Evolutionary conservation across 92 coral and sea anemone species (phyloP).

Genomic region (Epizoanthus ramosus): DNA sequence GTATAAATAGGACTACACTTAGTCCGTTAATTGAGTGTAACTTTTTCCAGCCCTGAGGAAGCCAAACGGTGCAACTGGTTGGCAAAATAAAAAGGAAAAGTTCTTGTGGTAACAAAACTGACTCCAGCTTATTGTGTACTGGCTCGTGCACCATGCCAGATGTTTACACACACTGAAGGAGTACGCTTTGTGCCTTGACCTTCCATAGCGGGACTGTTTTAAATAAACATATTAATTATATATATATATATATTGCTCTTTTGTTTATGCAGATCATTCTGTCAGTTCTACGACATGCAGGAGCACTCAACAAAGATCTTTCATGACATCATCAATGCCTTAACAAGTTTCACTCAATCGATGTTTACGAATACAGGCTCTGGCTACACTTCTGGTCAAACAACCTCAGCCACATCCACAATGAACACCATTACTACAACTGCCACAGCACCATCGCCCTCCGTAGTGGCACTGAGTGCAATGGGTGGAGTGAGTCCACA

Average conservation of each 20-base stretch:
- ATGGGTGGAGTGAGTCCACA: conserved; percentile 96
- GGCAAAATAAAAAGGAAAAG: too few species aligned
- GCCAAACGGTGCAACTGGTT: too few species aligned
- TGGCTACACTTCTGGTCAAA: conserved; percentile 70
- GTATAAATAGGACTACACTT: too few species aligned
- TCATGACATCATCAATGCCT: conserved; percentile 94
- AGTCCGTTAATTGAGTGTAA: too few species aligned
- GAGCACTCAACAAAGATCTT: conserved; percentile 97
- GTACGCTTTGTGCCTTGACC: too few species aligned
- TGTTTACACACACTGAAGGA: too few species aligned
- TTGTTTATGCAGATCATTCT: conserved; percentile 72
- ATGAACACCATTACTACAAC: conserved; percentile 78
- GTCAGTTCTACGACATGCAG: conserved; percentile 98
- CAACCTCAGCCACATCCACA: conserved; percentile 56
- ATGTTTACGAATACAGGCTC: conserved; percentile 71
- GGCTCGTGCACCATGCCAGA: too few species aligned
- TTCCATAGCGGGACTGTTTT: too few species aligned
- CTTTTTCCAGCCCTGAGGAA: too few species aligned
- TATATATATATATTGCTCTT: not conserved
- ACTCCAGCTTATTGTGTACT: too few species aligned
- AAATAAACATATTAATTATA: not conserved
- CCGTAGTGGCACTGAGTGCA: conserved; percentile 85
- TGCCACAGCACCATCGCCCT: conserved; percentile 88
- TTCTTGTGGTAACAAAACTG: too few species aligned
- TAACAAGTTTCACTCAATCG: conserved; percentile 91